These are phyloP conservation scores for Bombus huntii DNA, from an alignment of 1,140 invertebrate genomes.

Conservation along the genomic window DNA sequence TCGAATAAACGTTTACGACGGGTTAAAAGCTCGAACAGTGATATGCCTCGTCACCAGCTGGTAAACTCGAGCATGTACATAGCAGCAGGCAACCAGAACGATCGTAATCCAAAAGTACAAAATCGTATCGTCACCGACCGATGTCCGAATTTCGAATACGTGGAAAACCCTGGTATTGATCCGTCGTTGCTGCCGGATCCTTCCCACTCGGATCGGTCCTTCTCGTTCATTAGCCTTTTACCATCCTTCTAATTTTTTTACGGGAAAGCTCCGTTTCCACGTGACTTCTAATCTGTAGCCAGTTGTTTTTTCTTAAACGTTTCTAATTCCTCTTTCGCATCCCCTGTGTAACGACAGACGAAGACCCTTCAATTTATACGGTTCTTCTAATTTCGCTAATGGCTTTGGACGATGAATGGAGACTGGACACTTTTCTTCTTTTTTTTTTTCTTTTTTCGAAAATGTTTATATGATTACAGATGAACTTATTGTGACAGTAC, in stretches of 20 bases:
- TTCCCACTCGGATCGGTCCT: not conserved
- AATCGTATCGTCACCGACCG: constrained; percentile 38
- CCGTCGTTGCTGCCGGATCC: not conserved
- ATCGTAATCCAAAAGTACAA: constrained; percentile 50
- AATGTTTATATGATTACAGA: not conserved
- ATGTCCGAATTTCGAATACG: constrained; percentile 32
- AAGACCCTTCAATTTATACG: too few relatives aligned
- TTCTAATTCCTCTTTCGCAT: not conserved
- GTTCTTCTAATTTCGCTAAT: constrained; percentile 15
- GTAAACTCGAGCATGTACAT: constrained; percentile 44
- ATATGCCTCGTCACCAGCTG: constrained; percentile 42
- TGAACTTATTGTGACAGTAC: not conserved
- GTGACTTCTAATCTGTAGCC: not conserved
- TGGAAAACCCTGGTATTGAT: constrained; percentile 4
- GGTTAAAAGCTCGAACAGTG: constrained; percentile 44
- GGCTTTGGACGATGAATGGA: not conserved
- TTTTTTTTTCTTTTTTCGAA: too few relatives aligned
- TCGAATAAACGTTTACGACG: constrained; percentile 42
- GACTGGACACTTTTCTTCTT: not conserved
- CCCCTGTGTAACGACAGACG: not conserved
- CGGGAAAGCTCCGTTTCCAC: not conserved
- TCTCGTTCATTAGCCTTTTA: constrained; percentile 4
- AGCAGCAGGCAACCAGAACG: not conserved
- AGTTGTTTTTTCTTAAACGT: not conserved
- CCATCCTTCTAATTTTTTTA: not conserved